Conservation (phyloP, 2,113 vertebrate genomes). For the Nothoprocta perdicaria region DNA sequence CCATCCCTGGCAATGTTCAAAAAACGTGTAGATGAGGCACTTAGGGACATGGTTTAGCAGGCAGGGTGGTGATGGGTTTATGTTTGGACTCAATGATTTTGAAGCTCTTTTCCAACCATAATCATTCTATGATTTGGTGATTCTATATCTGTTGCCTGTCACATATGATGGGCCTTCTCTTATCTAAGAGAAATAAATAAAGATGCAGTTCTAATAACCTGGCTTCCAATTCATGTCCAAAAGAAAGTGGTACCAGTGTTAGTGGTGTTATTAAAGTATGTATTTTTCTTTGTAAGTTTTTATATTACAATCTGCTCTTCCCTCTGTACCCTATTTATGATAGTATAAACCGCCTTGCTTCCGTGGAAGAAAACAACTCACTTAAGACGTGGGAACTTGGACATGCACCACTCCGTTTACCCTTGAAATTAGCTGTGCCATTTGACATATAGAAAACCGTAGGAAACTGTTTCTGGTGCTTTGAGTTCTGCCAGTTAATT, state of each 20-base stretch:
- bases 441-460: not conserved
- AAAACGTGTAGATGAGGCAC: no score
- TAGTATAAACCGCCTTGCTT: not conserved
- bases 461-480: not conserved
- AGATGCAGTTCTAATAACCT: not conserved
- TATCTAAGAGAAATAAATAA: not conserved
- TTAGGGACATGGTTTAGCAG: no score
- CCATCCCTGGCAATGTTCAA: no score
- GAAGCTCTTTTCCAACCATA: no score
- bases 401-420: not conserved
- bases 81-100: no score
- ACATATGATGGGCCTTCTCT: not conserved
- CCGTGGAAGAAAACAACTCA: not conserved
- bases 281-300: not conserved
- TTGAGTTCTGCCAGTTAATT: not conserved
- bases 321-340: not conserved
- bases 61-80: no score
- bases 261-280: not conserved
- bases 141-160: not conserved
- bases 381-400: not conserved
- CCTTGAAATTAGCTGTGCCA: not conserved
- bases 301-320: not conserved
- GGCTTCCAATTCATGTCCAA: not conserved
- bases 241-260: not conserved
- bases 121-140: no score